A percentile compares a stretch with the other conserved stretches of the same genome.
phyloP scores from a whole-genome alignment of 1,140 invertebrate species.

The Vollenhovia emeryi region DNA sequence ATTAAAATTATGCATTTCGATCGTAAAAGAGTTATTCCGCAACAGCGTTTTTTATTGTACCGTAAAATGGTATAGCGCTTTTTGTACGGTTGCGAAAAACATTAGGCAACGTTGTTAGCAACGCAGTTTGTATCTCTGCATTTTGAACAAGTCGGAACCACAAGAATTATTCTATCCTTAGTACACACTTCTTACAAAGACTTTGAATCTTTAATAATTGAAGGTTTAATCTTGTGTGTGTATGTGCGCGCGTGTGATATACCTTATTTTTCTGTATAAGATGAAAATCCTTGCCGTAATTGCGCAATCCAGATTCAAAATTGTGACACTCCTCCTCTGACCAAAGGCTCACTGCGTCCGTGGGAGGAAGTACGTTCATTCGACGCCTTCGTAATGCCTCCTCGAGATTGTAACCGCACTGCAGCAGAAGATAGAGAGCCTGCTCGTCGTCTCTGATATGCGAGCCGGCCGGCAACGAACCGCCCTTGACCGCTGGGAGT shows the following conservation, averaged over 20 bases:
- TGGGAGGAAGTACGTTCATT: slow-evolving; percentile 90
- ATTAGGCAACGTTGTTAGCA: neutral
- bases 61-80: neutral
- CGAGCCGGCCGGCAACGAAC: slow-evolving; percentile 89
- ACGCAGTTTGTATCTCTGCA: neutral
- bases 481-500: slow-evolving; percentile 86
- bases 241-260: neutral
- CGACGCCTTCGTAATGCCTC: slow-evolving; percentile 95
- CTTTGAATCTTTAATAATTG: neutral
- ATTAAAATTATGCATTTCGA: neutral
- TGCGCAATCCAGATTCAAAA: slow-evolving; percentile 97
- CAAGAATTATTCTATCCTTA: neutral
- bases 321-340: slow-evolving; percentile 99
- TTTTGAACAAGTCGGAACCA: neutral
- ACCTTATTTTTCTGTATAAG: slow-evolving; percentile 97
- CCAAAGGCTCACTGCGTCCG: slow-evolving; percentile 94
- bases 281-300: slow-evolving; percentile 98
- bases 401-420: slow-evolving; percentile 97
- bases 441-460: slow-evolving; percentile 97
- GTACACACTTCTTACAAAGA: neutral
- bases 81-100: neutral
- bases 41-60: neutral
- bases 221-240: neutral
- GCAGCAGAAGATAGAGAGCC: slow-evolving; percentile 95
- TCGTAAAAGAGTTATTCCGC: neutral